phyloP scores from a whole-genome alignment of 2,888 invertebrate genomes.

The Amphipoea lucens region DNA sequence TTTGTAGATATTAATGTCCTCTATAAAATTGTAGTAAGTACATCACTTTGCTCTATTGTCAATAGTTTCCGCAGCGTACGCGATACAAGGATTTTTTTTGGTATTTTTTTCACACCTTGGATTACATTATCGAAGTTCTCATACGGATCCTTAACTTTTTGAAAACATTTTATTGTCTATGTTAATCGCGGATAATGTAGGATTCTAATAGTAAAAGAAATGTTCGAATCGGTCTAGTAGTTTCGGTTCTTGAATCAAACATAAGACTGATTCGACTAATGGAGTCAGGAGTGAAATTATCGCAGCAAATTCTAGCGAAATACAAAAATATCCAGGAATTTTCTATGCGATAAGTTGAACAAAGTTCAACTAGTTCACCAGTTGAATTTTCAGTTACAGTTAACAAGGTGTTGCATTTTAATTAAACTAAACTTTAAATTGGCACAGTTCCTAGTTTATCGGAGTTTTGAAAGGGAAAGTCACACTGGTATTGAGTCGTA shows the following conservation, averaged over 20 bases:
- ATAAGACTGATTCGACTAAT: not conserved
- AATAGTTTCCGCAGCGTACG: no score
- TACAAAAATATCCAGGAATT: not conserved
- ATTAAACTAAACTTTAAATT: not conserved
- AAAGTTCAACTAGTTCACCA: not conserved
- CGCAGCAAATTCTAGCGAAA: not conserved
- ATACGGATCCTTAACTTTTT: no score
- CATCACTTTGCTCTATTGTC: no score
- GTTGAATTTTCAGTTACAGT: not conserved
- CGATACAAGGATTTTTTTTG: no score
- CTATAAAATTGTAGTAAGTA: no score
- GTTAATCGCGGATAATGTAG: no score
- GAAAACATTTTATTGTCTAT: no score
- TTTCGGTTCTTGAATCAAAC: not conserved
- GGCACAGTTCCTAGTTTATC: not conserved
- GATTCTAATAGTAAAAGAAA: no score
- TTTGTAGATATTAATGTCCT: no score
- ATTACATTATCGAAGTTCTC: no score
- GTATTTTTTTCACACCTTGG: no score
- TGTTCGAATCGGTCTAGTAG: no score
- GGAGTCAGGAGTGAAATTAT: not conserved
- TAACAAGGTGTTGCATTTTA: not conserved
- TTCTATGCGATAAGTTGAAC: not conserved
- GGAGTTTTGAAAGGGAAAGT: not conserved
- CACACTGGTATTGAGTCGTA: not conserved